Evolutionary conservation across 2,113 vertebrate genomes (phyloP).

Genomic region (Naja naja): DNA sequence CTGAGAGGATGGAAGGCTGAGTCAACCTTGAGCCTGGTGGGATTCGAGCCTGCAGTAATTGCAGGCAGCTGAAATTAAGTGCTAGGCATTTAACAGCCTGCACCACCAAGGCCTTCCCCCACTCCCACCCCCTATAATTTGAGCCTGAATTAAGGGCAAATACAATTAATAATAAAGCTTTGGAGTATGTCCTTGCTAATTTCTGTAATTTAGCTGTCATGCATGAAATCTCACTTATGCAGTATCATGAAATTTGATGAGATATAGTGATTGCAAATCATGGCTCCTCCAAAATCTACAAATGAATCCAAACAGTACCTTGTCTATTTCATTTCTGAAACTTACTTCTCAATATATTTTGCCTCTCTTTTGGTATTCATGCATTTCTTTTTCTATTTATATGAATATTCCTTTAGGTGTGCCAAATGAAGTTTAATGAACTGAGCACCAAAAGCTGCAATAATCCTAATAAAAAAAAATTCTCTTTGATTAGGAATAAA

Average conservation of each 20-base stretch:
- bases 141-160: not conserved
- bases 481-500: constrained; percentile 37
- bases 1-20: too few species aligned
- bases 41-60: too few species aligned
- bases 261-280: not conserved
- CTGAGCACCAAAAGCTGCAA: constrained; percentile 47
- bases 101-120: too few species aligned
- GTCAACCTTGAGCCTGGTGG: too few species aligned
- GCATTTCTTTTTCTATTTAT: not conserved
- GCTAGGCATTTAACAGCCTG: too few species aligned
- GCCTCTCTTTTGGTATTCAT: constrained; percentile 12
- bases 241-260: not conserved
- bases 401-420: constrained; percentile 40
- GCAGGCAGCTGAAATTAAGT: too few species aligned
- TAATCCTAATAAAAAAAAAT: constrained; percentile 45
- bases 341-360: not conserved
- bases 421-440: constrained; percentile 39
- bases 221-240: not conserved
- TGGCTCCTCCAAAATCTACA: not conserved
- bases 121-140: not conserved
- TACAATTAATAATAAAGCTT: not conserved
- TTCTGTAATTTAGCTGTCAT: not conserved
- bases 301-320: not conserved
- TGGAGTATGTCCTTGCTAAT: not conserved
- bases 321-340: not conserved